Evolutionary conservation across 2,888 invertebrate species (phyloP), one percentile per base, ranked within the genome.

Genomic region (Ophion ellenae): DNA sequence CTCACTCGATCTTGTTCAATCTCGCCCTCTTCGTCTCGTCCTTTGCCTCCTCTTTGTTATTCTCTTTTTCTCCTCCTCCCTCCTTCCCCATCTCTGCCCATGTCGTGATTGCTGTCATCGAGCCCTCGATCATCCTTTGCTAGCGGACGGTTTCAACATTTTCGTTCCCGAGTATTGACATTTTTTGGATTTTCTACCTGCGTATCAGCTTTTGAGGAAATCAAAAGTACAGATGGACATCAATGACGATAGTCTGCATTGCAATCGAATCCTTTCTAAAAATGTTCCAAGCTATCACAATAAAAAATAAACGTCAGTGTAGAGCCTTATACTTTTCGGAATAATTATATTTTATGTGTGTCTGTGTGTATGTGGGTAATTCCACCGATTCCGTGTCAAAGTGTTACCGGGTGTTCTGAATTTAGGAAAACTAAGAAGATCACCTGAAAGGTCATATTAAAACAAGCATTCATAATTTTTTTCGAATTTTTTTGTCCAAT

Each of bases 101-200:
- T 53, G 53, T 53, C 20, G 10, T 40, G 61, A 24, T 63, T 53
- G 59, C 80, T 70, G 78, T 79, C 78, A 79, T 59, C 78, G 32
- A 75, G 76, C 71, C 71, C 79, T 57, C 59, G 59, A 67, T 85
- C 64, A 17, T 79, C 82, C 40, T 82, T 85, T 47, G 40, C 64
- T 79, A n/a, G 17, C 66, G 61, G 28, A 17, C 57, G 24, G 79
- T 75, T 71, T 47, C 61, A 47, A 67, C 61, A 81, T 81, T 81
- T 78, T 78, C 78, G 64, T 78, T 75, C 64, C 70, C 81, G 45
- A 57, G 40, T 36, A 75, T 74, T 53, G 64, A 70, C 69, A 78
- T 81, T 85, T 78, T 36, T 64, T 24, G 17, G 20, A 45, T 40
- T 53, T 10, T 70, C 40, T 6, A 74, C 9, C 53, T 59, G 53